Base-by-base conservation (phyloP, 2,888 invertebrate genomes). In the Heteromyza rotundicornis region DNA sequence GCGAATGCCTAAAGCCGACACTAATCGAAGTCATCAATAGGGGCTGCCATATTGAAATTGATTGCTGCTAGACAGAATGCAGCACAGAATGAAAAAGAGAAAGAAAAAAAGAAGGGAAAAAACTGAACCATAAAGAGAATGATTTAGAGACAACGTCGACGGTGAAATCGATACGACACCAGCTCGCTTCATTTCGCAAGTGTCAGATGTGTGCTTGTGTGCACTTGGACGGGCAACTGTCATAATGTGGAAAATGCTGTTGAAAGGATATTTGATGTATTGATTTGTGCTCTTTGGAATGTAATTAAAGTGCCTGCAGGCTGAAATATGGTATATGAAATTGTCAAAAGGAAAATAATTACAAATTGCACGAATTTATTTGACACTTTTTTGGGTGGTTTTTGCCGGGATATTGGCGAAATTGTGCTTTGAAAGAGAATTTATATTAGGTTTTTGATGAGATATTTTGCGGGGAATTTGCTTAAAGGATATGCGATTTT, bases 251-350 rank as follows among this genome's bases (percentile, higher is more conserved):
- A 17, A 47, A 47, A 47, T 47, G 47, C 17, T 14, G 7, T 8
- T 47, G 47, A 47, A 47, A 47, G 47, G 2, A 47, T 20, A 20
- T 17, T 17, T 47, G 47, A 47, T 47, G 20, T 47, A 47, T 47
- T 14, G 47, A 47, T 40, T 40, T 40, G 14, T 7, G 40, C 40
- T 12, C 5, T 8, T 12, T 8, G 32, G 32, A 32, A 32, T 32
- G 32, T 12, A 5, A 32, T 32, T n/a, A n/a, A n/a, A n/a, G n/a
- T n/a, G n/a, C n/a, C n/a, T n/a, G n/a, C n/a, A n/a, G n/a, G n/a
- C n/a, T n/a, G n/a, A n/a, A n/a, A n/a, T n/a, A n/a, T n/a, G n/a
- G n/a, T n/a, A n/a, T n/a, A n/a, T n/a, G n/a, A n/a, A n/a, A n/a
- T n/a, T n/a, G n/a, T n/a, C n/a, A n/a, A n/a, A n/a, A n/a, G n/a